These are phyloP conservation scores for Chascanopsetta lugubris DNA, from an alignment of 2,113 vertebrate species.

Conservation along the genomic window DNA sequence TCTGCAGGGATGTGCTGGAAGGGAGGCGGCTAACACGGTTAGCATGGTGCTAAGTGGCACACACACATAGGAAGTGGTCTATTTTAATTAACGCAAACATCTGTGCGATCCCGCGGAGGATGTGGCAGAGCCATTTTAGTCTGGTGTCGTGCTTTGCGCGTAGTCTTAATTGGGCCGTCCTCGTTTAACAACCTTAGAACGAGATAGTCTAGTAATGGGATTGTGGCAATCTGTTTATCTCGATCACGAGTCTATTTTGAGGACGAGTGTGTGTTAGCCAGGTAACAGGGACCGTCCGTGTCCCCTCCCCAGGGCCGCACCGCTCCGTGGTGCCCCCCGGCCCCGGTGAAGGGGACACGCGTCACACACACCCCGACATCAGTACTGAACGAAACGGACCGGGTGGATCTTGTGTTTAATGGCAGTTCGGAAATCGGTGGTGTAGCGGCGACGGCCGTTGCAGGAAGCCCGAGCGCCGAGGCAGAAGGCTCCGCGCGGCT, in stretches of 20 bases:
- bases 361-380: neutral
- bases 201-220: constrained; percentile 70
- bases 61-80: too few species aligned
- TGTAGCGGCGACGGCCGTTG: constrained; percentile 39
- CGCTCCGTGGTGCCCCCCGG: constrained; percentile 15
- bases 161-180: constrained; percentile 40
- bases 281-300: constrained; percentile 30
- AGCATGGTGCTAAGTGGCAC: too few species aligned
- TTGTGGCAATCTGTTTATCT: constrained; percentile 75
- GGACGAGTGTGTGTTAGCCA: constrained; percentile 55
- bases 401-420: neutral
- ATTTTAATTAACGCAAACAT: neutral
- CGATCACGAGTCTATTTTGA: constrained; percentile 56
- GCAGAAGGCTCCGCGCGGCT: too few species aligned
- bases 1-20: neutral
- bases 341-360: neutral
- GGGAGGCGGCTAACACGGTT: neutral
- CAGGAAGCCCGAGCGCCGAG: constrained; percentile 58
- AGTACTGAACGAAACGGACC: neutral
- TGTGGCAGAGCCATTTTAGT: constrained; percentile 41
- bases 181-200: constrained; percentile 52
- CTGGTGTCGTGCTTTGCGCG: neutral
- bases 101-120: neutral
- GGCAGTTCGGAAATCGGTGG: constrained; percentile 1
- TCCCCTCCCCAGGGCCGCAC: constrained; percentile 32